These are phyloP conservation scores for Onychomys arenicola DNA, from an alignment of 2,797 vertebrate genomes.

Conservation along the genomic window DNA sequence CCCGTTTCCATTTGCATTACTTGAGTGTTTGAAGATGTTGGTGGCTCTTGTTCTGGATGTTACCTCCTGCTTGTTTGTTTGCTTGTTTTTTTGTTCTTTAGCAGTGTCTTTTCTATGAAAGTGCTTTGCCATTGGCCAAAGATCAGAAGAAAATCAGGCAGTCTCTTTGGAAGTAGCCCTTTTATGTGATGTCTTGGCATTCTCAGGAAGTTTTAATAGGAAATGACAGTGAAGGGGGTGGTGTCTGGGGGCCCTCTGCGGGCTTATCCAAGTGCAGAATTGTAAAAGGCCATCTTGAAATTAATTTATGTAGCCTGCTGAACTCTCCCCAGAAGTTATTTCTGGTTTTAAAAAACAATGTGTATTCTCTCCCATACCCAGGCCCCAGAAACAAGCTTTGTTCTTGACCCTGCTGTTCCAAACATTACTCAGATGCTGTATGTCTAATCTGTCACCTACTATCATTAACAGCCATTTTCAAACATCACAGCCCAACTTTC, in stretches of 20 bases:
- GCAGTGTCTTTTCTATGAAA: not conserved
- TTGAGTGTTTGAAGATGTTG: not conserved
- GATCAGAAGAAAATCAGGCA: not conserved
- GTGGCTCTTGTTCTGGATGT: not conserved
- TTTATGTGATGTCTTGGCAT: not conserved
- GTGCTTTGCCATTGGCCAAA: not conserved
- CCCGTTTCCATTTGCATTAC: not conserved
- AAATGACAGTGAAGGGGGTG: not conserved
- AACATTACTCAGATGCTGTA: not conserved
- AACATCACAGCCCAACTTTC: not conserved
- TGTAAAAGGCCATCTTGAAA: not conserved
- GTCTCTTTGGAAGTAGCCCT: not conserved
- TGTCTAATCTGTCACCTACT: not conserved
- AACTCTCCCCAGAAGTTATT: not conserved
- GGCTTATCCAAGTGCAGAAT: not conserved
- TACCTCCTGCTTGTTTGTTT: not conserved
- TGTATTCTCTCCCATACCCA: not conserved
- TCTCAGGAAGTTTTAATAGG: slow-evolving; percentile 24
- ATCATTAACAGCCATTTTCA: not conserved
- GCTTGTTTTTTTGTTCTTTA: not conserved
- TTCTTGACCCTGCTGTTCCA: not conserved
- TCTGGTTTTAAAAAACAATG: not conserved
- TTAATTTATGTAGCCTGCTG: not conserved
- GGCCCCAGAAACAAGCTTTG: not conserved
- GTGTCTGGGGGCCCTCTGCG: not conserved